Base-by-base conservation (phyloP, 2,113 vertebrate species). In the Balaeniceps rex region DNA sequence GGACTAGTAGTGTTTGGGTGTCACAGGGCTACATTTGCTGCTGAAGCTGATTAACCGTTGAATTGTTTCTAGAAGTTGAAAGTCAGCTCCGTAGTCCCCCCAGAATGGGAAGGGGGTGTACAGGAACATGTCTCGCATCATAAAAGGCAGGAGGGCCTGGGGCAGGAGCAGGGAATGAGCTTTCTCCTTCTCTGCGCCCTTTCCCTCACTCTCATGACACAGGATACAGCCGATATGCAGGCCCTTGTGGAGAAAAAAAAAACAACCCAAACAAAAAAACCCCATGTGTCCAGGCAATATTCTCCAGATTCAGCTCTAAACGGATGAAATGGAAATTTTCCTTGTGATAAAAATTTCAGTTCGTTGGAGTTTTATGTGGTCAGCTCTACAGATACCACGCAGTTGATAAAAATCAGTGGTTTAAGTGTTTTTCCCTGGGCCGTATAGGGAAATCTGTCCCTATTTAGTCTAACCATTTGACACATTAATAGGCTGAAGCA, bases 401-500 rank as follows among this genome's bases (percentile, higher is more conserved):
- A 36, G 25, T n/a, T 63, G 81, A 89, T 72, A 68, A 77, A 77
- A 77, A 88, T 65, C 17, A n/a, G 4, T 81, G 26, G 13, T 70
- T 77, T 78, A 47, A 74, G n/a, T 71, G 51, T 0, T 91, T 97
- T 94, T 87, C 46, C 40, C 34, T 38, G 66, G 65, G 57, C n/a
- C 83, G 66, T 91, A 23, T 34, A 84, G 65, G 66, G 78, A 93
- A 77, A 81, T 78, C 24, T 95, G 24, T 90, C 49, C 51, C 80
- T 95, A 3, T 87, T 72, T 77, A 90, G 80, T 90, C 79, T 92
- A 87, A 88, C 78, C 54, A 76, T 94, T 96, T 96, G 95, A 95
- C 83, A 91, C 10, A 10, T 94, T 87, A 97, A 94, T 94, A 94
- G 74, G 68, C 87, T 96, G 84, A 96, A 97, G 96, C 24, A 76